A percentile compares a stretch with the other conserved stretches of the same genome.
Conservation (phyloP, 2,888 invertebrate genomes). For the Amaurobius ferox region DNA sequence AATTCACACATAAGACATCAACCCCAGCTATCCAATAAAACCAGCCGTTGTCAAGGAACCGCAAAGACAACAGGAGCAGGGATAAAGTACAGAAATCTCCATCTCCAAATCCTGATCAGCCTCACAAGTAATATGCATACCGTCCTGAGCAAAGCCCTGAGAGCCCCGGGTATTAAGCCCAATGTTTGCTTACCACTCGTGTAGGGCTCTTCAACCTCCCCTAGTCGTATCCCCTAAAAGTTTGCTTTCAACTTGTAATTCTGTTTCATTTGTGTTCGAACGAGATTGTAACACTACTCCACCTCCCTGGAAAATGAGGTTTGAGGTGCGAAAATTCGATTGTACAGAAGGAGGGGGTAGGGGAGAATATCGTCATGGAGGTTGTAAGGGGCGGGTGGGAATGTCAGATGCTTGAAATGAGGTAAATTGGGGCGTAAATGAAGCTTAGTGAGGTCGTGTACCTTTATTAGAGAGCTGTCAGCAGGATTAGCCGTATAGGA, state of each 20-base stretch:
- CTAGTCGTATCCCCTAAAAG: constrained; percentile 44
- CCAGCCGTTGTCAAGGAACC: no score
- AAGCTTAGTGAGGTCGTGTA: constrained; percentile 4
- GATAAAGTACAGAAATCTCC: not conserved
- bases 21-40: no score
- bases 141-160: not conserved
- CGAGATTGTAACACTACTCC: constrained; percentile 57
- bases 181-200: constrained; percentile 50
- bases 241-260: constrained; percentile 69
- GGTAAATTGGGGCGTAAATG: constrained; percentile 6
- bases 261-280: constrained; percentile 66
- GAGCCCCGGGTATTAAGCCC: constrained; percentile 33
- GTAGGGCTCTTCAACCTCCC: constrained; percentile 22
- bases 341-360: constrained; percentile 16
- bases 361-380: constrained; percentile 30
- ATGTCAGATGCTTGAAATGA: constrained; percentile 5
- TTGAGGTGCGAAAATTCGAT: constrained; percentile 58
- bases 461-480: not conserved
- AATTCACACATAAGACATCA: no score
- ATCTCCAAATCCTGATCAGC: not conserved
- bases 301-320: constrained; percentile 25
- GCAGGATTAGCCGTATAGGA: no score
- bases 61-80: not conserved
- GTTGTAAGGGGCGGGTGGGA: not conserved
- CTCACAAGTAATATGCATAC: not conserved